Conservation (phyloP, 2,888 invertebrate species). For the Patella caerulea region DNA sequence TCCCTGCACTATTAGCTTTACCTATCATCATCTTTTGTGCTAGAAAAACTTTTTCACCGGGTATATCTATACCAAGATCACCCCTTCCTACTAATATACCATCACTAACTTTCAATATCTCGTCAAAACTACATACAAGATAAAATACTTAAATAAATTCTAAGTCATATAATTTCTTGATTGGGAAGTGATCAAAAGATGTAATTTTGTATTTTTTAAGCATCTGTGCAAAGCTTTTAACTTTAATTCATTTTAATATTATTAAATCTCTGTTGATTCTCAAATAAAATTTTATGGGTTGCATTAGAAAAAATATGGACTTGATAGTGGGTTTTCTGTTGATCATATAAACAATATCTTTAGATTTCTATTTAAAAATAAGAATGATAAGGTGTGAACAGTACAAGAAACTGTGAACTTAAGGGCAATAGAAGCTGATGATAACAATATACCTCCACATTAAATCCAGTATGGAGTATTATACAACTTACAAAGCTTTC, state of each 20-base stretch:
- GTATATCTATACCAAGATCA: slow-evolving; percentile 97
- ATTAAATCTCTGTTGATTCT: neutral
- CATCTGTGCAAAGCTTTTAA: neutral
- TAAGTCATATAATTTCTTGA: neutral
- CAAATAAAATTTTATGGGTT: too few relatives aligned
- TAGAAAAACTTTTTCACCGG: slow-evolving; percentile 87
- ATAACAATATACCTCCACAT: too few relatives aligned
- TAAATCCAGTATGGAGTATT: too few relatives aligned
- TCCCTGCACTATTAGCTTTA: slow-evolving; percentile 91
- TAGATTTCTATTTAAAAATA: too few relatives aligned
- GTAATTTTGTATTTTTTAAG: neutral
- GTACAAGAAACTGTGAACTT: too few relatives aligned
- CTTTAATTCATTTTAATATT: neutral
- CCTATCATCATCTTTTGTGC: slow-evolving; percentile 98
- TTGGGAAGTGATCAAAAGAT: neutral
- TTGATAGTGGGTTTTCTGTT: too few relatives aligned
- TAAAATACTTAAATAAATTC: neutral
- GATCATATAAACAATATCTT: too few relatives aligned
- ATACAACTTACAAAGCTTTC: too few relatives aligned
- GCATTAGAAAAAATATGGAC: too few relatives aligned
- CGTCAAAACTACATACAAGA: slow-evolving; percentile 78
- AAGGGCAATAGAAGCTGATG: too few relatives aligned
- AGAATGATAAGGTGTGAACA: too few relatives aligned
- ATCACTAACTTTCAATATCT: slow-evolving; percentile 92
- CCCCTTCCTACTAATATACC: slow-evolving; percentile 99